Evolutionary conservation across 2,113 vertebrate species (phyloP).

Genomic region (Lagopus muta): DNA sequence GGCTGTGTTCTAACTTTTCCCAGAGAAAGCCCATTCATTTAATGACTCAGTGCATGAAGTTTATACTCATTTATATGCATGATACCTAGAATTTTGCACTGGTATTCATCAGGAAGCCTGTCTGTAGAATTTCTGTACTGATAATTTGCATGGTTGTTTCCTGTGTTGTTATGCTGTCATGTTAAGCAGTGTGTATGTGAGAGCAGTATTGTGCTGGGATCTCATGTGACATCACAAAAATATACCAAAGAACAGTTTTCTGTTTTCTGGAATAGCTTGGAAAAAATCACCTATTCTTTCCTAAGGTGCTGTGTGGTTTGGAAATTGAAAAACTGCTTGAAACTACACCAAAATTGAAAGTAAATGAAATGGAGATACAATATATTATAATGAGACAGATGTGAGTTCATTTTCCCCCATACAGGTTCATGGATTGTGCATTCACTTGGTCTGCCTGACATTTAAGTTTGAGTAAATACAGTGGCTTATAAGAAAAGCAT

Average conservation of each 20-base stretch:
- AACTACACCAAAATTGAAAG: constrained; percentile 61
- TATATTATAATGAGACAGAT: constrained; percentile 73
- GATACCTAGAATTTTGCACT: neutral
- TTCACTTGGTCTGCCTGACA: constrained; percentile 64
- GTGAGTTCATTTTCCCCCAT: constrained; percentile 50
- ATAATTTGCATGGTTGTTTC: neutral
- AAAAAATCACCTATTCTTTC: neutral
- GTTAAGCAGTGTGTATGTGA: neutral
- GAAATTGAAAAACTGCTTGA: constrained; percentile 65
- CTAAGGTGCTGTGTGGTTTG: neutral
- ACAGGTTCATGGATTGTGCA: constrained; percentile 52
- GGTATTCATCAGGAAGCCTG: neutral
- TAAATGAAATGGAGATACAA: constrained; percentile 69
- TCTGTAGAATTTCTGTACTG: neutral
- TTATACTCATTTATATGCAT: neutral
- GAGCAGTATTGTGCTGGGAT: neutral
- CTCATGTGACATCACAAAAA: neutral
- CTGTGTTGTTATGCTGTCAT: neutral
- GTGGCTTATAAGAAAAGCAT: constrained; percentile 73
- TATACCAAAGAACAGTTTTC: neutral
- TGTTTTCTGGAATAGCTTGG: neutral
- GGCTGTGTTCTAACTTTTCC: neutral
- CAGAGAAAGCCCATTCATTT: neutral
- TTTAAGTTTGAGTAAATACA: constrained; percentile 77
- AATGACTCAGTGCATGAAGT: neutral